Evolutionary conservation across 2,113 vertebrate species (phyloP).

Genomic region (Thomomys bottae): DNA sequence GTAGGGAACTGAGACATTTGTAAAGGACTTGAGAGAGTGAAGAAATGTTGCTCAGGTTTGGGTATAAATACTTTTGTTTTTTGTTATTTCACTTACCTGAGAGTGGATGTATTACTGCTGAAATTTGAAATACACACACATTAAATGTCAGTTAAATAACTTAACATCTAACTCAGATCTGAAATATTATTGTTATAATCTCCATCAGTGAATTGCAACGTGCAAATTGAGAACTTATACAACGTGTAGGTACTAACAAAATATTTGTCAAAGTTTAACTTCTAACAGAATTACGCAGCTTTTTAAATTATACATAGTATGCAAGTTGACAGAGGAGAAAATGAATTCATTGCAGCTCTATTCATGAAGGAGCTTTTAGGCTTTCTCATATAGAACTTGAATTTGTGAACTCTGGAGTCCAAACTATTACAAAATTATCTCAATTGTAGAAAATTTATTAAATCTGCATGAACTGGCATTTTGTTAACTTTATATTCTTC

Average conservation of each 20-base stretch:
- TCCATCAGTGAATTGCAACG: background rate
- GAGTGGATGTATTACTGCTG: background rate
- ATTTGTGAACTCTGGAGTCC: background rate
- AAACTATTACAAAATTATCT: background rate
- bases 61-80: background rate
- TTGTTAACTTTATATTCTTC: constrained; percentile 1
- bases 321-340: background rate
- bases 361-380: background rate
- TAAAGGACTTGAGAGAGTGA: background rate
- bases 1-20: background rate
- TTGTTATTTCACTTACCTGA: constrained; percentile 11
- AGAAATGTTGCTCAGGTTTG: background rate
- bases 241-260: background rate
- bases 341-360: background rate
- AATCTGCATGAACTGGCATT: background rate
- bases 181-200: background rate
- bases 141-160: constrained; percentile 4
- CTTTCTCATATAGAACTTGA: background rate
- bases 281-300: background rate
- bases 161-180: constrained; percentile 3
- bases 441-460: background rate
- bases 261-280: constrained; percentile 22
- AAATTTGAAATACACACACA: constrained; percentile 13
- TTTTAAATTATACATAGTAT: background rate
- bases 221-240: background rate